Base-by-base conservation (phyloP, 2,888 invertebrate genomes). In the Belgica antarctica region DNA sequence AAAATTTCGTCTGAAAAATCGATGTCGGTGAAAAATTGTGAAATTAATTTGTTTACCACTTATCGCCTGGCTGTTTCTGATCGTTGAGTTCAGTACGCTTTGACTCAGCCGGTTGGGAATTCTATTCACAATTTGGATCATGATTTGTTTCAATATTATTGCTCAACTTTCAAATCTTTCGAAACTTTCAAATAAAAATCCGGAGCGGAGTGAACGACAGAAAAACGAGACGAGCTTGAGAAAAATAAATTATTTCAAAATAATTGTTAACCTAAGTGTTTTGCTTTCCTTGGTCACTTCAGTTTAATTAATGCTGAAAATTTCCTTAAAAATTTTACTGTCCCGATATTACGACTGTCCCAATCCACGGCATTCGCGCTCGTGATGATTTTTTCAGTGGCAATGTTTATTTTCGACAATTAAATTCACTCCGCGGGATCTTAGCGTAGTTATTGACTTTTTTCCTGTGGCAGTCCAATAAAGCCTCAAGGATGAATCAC, bases 11-110 rank as follows among this genome's bases (percentile, higher is more conserved):
- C 22, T 34, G 52, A 57, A 10, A 22, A 12, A 22, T 17, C 7
- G 25, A 10, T 4, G 17, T 17, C 27, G 28, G 8, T 27, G 22
- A 27, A 47, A 66, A 12, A 66, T 66, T 25, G 0, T 31, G 65
- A 66, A 66, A 47, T 46, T 46, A 25, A 65, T 7, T 34, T n/a
- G n/a, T 12, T 57, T 68, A 68, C 68, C 68, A 10, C 7, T 52
- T 2, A 68, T 31, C 28, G 28, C n/a, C 8, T 27, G 31, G 17
- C 17, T 4, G 8, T 68, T 68, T 27, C 31, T 57, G 3, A 7
- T n/a, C 7, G 27, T 7, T 59, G 59, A 24, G 25, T 27, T 59
- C 24, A 25, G 27, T 10, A 59, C 22, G 59, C 59, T 25, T 24
- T 15, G 59, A 59, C 4, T 24, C 5, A 59, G 25, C 22, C 59